Percentiles rank a stretch among this genome's conserved stretches.
Evolutionary conservation across 2,888 invertebrate species (phyloP).

Genomic region (Spatulosminthurus flaviceps): DNA sequence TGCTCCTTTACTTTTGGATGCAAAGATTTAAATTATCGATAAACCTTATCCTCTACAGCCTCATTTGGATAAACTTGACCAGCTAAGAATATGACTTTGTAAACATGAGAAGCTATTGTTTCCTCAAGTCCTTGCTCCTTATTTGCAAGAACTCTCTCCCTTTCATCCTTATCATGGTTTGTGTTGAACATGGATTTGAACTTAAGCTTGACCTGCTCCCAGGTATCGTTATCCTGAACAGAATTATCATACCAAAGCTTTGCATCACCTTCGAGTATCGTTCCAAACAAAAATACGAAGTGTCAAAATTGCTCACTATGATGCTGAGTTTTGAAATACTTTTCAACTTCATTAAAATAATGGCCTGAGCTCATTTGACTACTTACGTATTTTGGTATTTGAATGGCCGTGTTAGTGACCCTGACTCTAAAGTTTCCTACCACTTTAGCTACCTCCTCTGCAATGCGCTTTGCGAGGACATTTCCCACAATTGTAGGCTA

Average conservation of each 20-base stretch:
- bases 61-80: neutral
- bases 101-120: neutral
- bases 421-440: no score
- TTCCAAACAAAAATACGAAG: neutral
- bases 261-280: neutral
- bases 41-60: neutral
- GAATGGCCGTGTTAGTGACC: no score
- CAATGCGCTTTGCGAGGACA: no score
- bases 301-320: no score
- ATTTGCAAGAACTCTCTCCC: neutral
- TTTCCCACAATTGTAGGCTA: no score
- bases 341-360: no score
- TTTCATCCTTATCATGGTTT: neutral
- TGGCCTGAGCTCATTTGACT: no score
- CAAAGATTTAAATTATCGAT: neutral
- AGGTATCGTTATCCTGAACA: neutral
- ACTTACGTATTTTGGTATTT: no score
- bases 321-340: no score
- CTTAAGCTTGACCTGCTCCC: neutral
- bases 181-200: neutral
- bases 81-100: neutral
- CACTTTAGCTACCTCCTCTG: no score
- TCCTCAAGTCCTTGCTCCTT: neutral
- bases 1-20: neutral
- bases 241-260: neutral